Evolutionary conservation across 1,140 invertebrate genomes (phyloP).

Genomic region (Drosophila persimilis): DNA sequence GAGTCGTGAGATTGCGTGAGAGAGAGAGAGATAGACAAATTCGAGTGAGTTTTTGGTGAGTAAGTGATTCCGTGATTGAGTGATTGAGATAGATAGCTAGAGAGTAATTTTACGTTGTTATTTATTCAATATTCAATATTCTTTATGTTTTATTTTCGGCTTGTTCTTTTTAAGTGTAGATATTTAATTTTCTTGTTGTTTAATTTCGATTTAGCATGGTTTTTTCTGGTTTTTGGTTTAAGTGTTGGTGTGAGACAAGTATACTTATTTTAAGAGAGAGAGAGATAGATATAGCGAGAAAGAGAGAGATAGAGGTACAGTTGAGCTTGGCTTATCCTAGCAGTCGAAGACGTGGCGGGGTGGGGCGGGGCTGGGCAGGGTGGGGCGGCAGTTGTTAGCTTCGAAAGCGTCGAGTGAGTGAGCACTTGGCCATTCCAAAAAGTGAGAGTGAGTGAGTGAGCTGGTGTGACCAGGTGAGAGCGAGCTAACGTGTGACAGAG

Average conservation of each 20-base stretch:
- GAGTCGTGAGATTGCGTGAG: slow-evolving; percentile 43
- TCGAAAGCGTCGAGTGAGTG: slow-evolving; percentile 17
- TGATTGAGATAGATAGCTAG: slow-evolving; percentile 46
- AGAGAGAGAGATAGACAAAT: slow-evolving; percentile 24
- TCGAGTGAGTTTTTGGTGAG: slow-evolving; percentile 39
- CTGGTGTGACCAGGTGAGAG: slow-evolving; percentile 23
- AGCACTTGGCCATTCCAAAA: slow-evolving; percentile 43
- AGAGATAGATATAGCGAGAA: slow-evolving; percentile 19
- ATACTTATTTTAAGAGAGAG: slow-evolving; percentile 50
- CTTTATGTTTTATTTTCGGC: slow-evolving; percentile 28
- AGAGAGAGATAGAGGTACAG: slow-evolving; percentile 20
- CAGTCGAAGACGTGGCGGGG: slow-evolving; percentile 19
- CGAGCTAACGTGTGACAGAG: slow-evolving; percentile 32
- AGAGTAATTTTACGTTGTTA: slow-evolving; percentile 38
- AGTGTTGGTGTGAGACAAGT: slow-evolving; percentile 15
- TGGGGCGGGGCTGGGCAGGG: too few species aligned
- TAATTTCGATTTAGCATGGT: slow-evolving; percentile 28
- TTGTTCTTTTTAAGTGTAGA: too few species aligned
- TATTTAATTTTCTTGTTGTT: slow-evolving; percentile 10
- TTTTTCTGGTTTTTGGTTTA: neutral
- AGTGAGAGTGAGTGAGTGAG: slow-evolving; percentile 26
- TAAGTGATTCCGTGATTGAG: slow-evolving; percentile 38
- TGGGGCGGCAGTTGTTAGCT: too few species aligned
- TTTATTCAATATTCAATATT: slow-evolving; percentile 44
- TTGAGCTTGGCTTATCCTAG: slow-evolving; percentile 19